These are phyloP conservation scores for Ataeniobius toweri DNA, from an alignment of 2,797 vertebrate species.

Conservation along the genomic window DNA sequence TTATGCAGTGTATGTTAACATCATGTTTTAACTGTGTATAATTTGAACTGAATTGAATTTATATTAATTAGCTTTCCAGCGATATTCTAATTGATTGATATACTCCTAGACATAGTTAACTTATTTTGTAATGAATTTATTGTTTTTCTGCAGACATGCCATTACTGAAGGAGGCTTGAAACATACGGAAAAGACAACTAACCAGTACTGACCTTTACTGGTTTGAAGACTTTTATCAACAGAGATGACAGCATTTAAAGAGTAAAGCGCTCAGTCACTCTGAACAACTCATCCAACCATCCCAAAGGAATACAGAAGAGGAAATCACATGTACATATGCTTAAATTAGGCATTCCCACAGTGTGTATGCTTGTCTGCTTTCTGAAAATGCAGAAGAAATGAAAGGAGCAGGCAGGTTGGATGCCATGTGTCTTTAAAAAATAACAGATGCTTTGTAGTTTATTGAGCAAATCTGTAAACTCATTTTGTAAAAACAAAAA, in stretches of 20 bases:
- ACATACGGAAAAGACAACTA: slow-evolving; percentile 13
- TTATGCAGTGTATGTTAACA: background rate
- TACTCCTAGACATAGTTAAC: background rate
- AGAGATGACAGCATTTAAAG: slow-evolving; percentile 37
- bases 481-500: slow-evolving; percentile 41
- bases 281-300: slow-evolving; percentile 37
- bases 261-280: slow-evolving; percentile 43
- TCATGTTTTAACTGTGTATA: background rate
- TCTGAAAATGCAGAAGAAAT: slow-evolving; percentile 42
- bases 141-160: slow-evolving; percentile 87
- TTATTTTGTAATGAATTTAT: background rate
- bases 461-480: slow-evolving; percentile 31
- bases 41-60: background rate
- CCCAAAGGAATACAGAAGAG: slow-evolving; percentile 52
- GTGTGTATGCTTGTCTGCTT: slow-evolving; percentile 41
- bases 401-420: slow-evolving; percentile 17
- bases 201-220: slow-evolving; percentile 33
- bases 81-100: background rate
- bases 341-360: slow-evolving; percentile 59
- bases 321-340: slow-evolving; percentile 70
- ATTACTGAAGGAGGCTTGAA: slow-evolving; percentile 94
- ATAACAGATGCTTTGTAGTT: slow-evolving; percentile 12
- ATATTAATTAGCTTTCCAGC: background rate
- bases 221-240: slow-evolving; percentile 49
- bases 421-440: slow-evolving; percentile 15